These are phyloP conservation scores for Oophaga sylvatica DNA, from an alignment of 2,797 vertebrate genomes.

Conservation along the genomic window DNA sequence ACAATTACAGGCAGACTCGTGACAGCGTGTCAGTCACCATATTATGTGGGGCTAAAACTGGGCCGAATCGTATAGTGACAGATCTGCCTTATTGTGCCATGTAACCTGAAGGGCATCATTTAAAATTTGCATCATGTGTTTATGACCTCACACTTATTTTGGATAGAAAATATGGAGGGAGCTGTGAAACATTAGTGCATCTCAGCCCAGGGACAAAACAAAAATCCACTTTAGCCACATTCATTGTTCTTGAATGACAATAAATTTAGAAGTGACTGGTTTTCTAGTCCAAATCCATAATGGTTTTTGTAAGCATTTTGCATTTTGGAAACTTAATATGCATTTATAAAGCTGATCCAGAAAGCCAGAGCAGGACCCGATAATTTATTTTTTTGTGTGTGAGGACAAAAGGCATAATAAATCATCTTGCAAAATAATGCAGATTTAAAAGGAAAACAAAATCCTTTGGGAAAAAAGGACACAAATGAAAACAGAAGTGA, in stretches of 20 bases:
- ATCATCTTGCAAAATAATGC: neutral
- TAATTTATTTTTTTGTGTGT: neutral
- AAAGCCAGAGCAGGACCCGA: neutral
- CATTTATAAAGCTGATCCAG: neutral
- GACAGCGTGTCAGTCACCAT: too few species aligned
- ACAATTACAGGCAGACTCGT: too few species aligned
- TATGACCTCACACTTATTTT: too few species aligned
- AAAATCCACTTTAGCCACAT: too few species aligned
- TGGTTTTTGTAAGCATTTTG: neutral
- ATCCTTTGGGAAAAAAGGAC: too few species aligned
- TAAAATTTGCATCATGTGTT: too few species aligned
- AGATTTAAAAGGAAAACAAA: neutral
- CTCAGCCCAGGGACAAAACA: neutral
- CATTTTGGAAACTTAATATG: neutral
- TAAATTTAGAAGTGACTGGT: neutral
- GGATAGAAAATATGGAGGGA: too few species aligned
- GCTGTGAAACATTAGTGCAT: neutral
- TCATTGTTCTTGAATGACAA: too few species aligned
- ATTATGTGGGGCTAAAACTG: too few species aligned
- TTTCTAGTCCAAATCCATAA: neutral
- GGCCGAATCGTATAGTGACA: too few species aligned
- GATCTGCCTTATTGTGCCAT: too few species aligned
- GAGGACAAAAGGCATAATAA: neutral
- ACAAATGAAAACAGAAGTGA: neutral
- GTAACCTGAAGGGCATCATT: too few species aligned